These are phyloP conservation scores for Hydriomena furcata DNA, from an alignment of 2,888 invertebrate species.

Conservation along the genomic window DNA sequence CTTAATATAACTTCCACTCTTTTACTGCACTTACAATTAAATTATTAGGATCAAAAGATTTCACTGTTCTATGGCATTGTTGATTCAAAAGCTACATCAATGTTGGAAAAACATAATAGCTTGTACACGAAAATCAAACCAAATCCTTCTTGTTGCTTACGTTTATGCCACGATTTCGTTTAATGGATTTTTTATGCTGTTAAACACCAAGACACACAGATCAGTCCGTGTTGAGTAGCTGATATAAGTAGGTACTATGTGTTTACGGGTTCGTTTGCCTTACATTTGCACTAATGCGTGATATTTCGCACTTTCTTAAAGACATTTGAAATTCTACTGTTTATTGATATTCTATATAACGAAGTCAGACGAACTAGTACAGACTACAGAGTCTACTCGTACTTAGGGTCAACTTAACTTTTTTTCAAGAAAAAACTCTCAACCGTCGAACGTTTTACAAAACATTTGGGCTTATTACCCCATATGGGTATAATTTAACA, in stretches of 20 bases:
- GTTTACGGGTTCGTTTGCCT: conserved; percentile 50
- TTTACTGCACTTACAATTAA: background rate
- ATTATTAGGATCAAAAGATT: too few relatives aligned
- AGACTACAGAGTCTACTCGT: background rate
- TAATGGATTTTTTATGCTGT: background rate
- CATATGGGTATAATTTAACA: background rate
- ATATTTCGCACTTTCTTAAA: conserved; percentile 74
- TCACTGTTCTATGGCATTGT: too few relatives aligned
- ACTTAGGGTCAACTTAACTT: too few relatives aligned
- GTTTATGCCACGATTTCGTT: background rate
- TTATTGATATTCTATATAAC: conserved; percentile 1
- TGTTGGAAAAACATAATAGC: background rate
- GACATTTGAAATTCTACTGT: conserved; percentile 33
- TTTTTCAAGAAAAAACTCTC: too few relatives aligned
- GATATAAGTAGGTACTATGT: conserved; percentile 27
- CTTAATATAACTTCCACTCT: too few relatives aligned
- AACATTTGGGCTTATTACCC: background rate
- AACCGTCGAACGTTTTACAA: too few relatives aligned
- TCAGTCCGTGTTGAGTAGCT: conserved; percentile 13
- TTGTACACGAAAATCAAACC: background rate
- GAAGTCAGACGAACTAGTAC: background rate
- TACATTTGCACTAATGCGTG: conserved; percentile 60
- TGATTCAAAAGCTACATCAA: background rate
- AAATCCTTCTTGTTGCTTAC: background rate
- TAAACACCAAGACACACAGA: conserved; percentile 9